Percentiles rank a stretch among this genome's conserved stretches.
Conservation (phyloP, 2,113 vertebrate genomes). For the Galeopterus variegatus region DNA sequence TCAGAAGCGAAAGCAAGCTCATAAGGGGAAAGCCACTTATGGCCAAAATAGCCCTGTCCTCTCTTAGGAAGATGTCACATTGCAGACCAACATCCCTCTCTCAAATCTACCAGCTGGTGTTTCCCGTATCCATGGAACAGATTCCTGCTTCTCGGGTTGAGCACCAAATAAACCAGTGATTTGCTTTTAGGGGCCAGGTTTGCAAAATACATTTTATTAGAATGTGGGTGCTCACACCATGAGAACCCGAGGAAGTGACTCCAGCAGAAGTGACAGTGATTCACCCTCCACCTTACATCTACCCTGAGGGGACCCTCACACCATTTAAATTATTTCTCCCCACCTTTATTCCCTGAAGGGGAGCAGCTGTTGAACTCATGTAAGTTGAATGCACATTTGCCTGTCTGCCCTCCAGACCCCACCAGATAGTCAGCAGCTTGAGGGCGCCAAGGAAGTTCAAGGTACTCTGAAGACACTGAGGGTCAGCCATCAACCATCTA, state of each 20-base stretch:
- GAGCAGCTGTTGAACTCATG: neutral
- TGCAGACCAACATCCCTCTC: neutral
- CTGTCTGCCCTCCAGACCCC: neutral
- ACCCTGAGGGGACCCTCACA: neutral
- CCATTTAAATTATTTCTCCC: neutral
- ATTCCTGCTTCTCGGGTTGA: neutral
- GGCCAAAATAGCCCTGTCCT: neutral
- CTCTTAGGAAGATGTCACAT: neutral
- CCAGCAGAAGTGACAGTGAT: fast-evolving
- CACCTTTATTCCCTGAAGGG: neutral
- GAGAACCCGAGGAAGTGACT: neutral
- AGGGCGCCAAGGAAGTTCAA: neutral
- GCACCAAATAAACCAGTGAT: neutral
- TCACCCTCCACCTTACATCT: neutral
- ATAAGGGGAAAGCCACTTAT: neutral
- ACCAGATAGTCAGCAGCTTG: neutral
- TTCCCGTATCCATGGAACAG: neutral
- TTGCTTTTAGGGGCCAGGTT: neutral
- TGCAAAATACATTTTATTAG: neutral
- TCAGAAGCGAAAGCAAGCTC: neutral
- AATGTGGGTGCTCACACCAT: neutral
- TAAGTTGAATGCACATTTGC: neutral
- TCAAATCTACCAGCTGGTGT: neutral
- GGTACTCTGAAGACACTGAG: neutral
- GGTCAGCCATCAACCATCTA: neutral